Percentiles rank a stretch among this genome's conserved stretches.
Evolutionary conservation across 1,140 invertebrate species (phyloP).

Genomic region (Leguminivora glycinivorella): DNA sequence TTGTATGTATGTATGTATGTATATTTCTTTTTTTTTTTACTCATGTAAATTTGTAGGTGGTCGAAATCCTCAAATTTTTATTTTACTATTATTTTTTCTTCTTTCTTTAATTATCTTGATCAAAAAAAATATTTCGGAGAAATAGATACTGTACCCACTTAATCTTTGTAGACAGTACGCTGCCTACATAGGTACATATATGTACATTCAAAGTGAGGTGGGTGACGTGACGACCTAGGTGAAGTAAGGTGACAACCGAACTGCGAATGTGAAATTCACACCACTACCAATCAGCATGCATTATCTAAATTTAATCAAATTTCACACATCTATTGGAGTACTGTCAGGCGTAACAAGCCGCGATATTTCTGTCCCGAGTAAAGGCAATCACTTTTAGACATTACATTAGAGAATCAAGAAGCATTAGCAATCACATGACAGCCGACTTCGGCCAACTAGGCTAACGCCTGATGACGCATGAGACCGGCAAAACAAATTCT

Average conservation of each 20-base stretch:
- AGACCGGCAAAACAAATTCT: constrained; percentile 58
- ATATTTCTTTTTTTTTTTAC: neutral
- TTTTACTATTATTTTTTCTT: too few species aligned
- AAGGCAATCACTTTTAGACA: constrained; percentile 51
- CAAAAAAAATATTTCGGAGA: too few species aligned
- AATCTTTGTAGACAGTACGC: too few species aligned
- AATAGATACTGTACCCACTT: too few species aligned
- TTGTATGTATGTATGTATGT: too few species aligned
- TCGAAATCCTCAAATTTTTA: too few species aligned
- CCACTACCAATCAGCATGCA: constrained; percentile 1
- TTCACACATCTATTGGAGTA: constrained; percentile 3
- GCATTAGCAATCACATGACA: constrained; percentile 65
- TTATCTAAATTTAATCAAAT: constrained; percentile 25
- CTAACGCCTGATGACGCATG: constrained; percentile 61
- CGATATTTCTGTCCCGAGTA: constrained; percentile 24
- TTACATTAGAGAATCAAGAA: constrained; percentile 48
- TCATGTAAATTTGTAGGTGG: neutral
- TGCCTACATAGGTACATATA: too few species aligned
- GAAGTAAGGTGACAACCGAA: neutral
- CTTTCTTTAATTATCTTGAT: too few species aligned
- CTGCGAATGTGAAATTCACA: neutral
- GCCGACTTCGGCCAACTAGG: constrained; percentile 51
- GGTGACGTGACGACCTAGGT: neutral
- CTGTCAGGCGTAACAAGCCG: constrained; percentile 15
- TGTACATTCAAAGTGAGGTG: too few species aligned